These are phyloP conservation scores for Alligator sinensis DNA, from an alignment of 2,113 vertebrate genomes.

Conservation along the genomic window DNA sequence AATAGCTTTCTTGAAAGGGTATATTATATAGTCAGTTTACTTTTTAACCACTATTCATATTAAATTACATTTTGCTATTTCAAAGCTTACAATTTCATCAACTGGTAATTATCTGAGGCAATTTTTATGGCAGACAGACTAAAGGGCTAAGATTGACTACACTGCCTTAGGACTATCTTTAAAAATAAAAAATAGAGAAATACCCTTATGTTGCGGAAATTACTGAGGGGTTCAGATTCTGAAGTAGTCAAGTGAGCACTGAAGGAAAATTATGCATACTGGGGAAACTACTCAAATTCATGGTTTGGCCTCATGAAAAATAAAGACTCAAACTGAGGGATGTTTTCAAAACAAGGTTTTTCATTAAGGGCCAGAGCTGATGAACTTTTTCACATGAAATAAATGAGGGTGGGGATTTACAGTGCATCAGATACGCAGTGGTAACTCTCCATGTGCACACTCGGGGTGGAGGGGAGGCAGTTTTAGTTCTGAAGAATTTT, in stretches of 20 bases:
- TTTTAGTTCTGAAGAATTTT: not conserved
- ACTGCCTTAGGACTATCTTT: slow-evolving; percentile 44
- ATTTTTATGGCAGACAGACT: slow-evolving; percentile 56
- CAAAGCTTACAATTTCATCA: slow-evolving; percentile 66
- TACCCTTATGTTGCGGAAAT: slow-evolving; percentile 12
- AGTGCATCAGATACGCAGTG: too few relatives aligned
- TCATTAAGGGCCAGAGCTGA: not conserved
- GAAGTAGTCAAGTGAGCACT: not conserved
- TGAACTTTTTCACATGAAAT: too few relatives aligned
- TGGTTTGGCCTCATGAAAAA: not conserved
- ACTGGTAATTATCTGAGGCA: slow-evolving; percentile 57
- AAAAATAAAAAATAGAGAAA: slow-evolving; percentile 58
- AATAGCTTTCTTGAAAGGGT: slow-evolving; percentile 57
- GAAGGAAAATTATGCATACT: not conserved
- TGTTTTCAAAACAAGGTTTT: not conserved
- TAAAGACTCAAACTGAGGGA: not conserved
- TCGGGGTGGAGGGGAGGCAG: too few relatives aligned
- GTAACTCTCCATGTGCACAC: too few relatives aligned
- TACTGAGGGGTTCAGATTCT: slow-evolving; percentile 24
- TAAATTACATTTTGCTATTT: slow-evolving; percentile 61
- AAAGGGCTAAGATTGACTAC: slow-evolving; percentile 53
- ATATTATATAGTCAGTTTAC: slow-evolving; percentile 50
- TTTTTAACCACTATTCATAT: slow-evolving; percentile 58
- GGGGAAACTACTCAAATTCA: not conserved
- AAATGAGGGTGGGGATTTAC: too few relatives aligned